phyloP scores from a whole-genome alignment of 2,797 vertebrate genomes.

The Naso thynnoides region DNA sequence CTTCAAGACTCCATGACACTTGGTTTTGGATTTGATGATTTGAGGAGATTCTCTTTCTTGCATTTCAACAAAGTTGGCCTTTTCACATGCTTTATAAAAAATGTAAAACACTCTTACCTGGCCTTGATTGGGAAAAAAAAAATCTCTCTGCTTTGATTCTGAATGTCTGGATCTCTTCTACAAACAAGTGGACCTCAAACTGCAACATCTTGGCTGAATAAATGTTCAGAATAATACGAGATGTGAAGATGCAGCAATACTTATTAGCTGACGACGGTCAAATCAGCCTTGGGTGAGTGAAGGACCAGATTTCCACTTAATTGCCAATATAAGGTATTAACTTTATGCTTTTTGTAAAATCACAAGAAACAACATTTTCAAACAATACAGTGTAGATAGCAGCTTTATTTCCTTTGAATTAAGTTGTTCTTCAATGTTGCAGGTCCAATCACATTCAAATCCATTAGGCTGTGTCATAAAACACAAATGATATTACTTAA shows the following conservation, averaged over 20 bases:
- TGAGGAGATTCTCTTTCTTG: neutral
- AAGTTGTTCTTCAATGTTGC: neutral
- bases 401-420: neutral
- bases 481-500: neutral
- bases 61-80: neutral
- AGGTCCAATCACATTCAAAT: neutral
- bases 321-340: no score
- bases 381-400: no score
- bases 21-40: constrained; percentile 7
- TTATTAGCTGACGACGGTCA: no score
- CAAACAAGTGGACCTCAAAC: neutral
- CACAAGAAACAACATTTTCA: no score
- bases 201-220: neutral
- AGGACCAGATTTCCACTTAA: no score
- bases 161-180: constrained; percentile 5
- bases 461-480: neutral
- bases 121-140: neutral
- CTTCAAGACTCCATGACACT: constrained; percentile 3
- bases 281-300: no score
- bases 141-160: neutral
- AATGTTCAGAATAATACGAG: neutral
- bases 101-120: constrained; percentile 16
- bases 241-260: no score
- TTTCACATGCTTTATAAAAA: neutral
- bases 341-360: no score